Base-by-base conservation (phyloP, 2,797 vertebrate species). In the Anguilla marmorata region DNA sequence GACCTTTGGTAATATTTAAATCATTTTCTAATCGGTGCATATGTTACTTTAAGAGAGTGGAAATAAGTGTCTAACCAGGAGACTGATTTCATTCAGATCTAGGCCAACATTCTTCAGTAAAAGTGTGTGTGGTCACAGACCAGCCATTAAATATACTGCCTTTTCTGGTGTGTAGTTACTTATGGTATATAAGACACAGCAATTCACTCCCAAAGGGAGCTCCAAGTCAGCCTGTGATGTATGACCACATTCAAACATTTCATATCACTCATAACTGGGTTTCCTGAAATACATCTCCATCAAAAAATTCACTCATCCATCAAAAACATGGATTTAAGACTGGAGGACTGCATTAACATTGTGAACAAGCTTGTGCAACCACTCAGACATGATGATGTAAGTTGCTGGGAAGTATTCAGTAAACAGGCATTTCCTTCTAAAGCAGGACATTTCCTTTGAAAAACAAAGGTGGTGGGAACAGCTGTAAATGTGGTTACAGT, bases 81-180 rank as follows among this genome's bases (percentile, higher is more conserved):
- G 89, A 89, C 83, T 37, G 85, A 90, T 92, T 91, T 90, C 89
- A 86, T 88, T 91, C 90, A 48, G 89, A n/a, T 88, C 86, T 76
- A 89, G 89, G 91, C 87, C 91, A 89, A 89, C 89, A 66, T 72
- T 87, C 56, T 63, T 88, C 92, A 87, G 90, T 86, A 91, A 85
- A 90, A 88, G 90, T 91, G 92, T 91, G 92, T 93, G 93, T 90
- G 94, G 92, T 94, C 93, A 93, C 92, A 91, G 91, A 93, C 94
- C 88, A 82, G 89, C 91, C 91, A 91, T 94, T 93, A 92, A 92
- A 94, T 93, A 94, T 93, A 82, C 94, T 94, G 92, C 90, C 91
- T 92, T 93, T 91, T 94, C 94, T 95, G 93, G 92, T 93, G 93
- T 94, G 89, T 90, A 91, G 90, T 88, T 91, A 91, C 91, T 90